Percentiles rank a stretch among this genome's conserved stretches.
These are phyloP conservation scores for Brachionus asplanchnoidis DNA, from an alignment of 1,140 invertebrate genomes.

Conservation along the genomic window DNA sequence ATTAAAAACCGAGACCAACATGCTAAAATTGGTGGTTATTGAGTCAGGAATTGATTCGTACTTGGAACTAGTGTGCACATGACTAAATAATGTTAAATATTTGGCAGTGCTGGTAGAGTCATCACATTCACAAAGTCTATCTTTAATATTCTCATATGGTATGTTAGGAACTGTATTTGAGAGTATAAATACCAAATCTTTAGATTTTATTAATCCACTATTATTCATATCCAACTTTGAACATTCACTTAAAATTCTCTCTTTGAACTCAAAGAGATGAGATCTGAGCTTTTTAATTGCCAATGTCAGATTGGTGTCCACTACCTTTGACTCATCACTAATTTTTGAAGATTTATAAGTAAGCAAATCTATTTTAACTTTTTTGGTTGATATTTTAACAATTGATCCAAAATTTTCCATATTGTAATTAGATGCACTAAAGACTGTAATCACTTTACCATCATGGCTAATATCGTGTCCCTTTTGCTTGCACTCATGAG, in stretches of 20 bases:
- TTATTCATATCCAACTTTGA: conserved; percentile 25
- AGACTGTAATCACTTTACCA: conserved; percentile 69
- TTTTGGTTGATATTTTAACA: conserved; percentile 64
- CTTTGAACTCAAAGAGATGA: conserved; percentile 52
- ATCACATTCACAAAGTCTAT: conserved; percentile 37
- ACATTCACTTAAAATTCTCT: conserved; percentile 22
- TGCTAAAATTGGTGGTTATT: conserved; percentile 68
- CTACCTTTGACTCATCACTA: conserved; percentile 61
- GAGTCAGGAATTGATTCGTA: conserved; percentile 71
- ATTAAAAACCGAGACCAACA: conserved; percentile 71
- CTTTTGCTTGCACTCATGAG: conserved; percentile 35
- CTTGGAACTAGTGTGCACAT: conserved; percentile 23
- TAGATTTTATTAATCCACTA: background rate
- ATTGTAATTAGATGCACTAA: conserved; percentile 83
- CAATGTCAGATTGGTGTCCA: conserved; percentile 61
- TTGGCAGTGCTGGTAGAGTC: background rate
- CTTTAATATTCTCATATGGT: conserved; percentile 17
- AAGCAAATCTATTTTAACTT: conserved; percentile 63
- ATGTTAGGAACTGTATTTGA: background rate
- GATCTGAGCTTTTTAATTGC: conserved; percentile 18
- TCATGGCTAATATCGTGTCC: conserved; percentile 40
- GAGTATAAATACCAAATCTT: background rate
- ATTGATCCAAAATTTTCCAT: conserved; percentile 79
- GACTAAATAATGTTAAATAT: background rate
- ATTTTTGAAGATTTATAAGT: conserved; percentile 51